Base-by-base conservation (phyloP, 2,113 vertebrate species). In the Sinocyclocheilus rhinocerous region DNA sequence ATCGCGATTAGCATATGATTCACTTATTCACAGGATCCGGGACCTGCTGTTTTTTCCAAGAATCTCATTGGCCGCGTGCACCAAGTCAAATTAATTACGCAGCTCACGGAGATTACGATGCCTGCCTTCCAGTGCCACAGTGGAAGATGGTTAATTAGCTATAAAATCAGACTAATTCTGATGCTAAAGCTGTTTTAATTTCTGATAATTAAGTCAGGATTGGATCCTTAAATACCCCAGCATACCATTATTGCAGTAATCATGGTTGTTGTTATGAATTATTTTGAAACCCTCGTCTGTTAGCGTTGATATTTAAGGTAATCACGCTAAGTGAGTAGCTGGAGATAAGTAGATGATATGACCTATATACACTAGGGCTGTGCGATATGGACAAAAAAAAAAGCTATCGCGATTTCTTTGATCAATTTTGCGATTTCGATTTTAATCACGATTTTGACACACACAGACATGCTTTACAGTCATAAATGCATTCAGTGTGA, bases 111-210 rank as follows among this genome's bases (percentile, higher is more conserved):
- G 94, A 95, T 95, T 94, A 95, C 90, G 90, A 88, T 85, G 87
- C 92, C 79, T 83, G 92, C 90, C 92, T 91, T 94, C 92, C 92
- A 89, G 90, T 73, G 91, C 91, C 90, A 88, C 92, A 88, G 91
- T 91, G 91, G 90, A 88, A 89, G 88, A 91, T 91, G 81, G 92
- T 93, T 95, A 95, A 95, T 95, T 95, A 95, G 93, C 94, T 93
- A 94, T 94, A 94, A 95, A 95, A 95, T 95, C 93, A 93, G 93
- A 93, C 94, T 95, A 94, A 95, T 95, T 95, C 93, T 89, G 93
- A 95, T 92, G 93, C 93, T 95, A 95, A 95, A 95, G 92, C 94
- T 93, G 93, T 94, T 95, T 95, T 94, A 94, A 95, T 95, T 95
- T 95, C 91, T 93, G 91, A 92, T 94, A 94, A 95, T 95, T 93